Evolutionary conservation across 2,113 vertebrate genomes (phyloP), one percentile per base, ranked within the genome.

Genomic region (Cephalopterus ornatus): DNA sequence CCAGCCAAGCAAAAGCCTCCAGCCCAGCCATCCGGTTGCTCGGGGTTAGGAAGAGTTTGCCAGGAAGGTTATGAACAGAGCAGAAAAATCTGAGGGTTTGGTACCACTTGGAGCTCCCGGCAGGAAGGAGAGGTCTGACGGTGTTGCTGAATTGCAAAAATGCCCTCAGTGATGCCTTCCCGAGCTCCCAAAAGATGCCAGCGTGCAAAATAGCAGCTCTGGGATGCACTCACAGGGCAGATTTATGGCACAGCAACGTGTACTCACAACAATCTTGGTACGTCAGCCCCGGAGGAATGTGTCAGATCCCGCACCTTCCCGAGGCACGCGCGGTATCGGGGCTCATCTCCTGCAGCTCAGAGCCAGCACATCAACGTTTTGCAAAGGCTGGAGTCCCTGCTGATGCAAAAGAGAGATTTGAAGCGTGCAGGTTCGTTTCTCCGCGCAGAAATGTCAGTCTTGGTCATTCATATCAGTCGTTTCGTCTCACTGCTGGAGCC

Each of bases 291-390:
- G 0, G 9, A 42, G 85, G 72, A 74, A 80, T 81, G 63, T 81
- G 68, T 79, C 47, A 50, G 55, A 19, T 87, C 75, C 72, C 88
- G 74, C 67, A 7, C 61, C 55, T 76, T 76, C 49, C 73, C 0
- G 0, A 53, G 73, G 47, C 50, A 53, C 1, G 0, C 63, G 46
- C 0, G 0, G 76, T 77, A 42, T 17, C 11, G 0, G 20, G 35
- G 46, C 46, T 75, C n/a, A 58, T 74, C 83, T 86, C 21, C 30
- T 26, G 30, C 7, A 1, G 74, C 70, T 21, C 55, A 28, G 58
- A 79, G 65, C 59, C 37, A 44, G 37, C 72, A 52, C 24, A 52
- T 76, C 19, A 20, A 10, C n/a, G 4, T 11, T 61, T 32, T 53
- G 73, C 49, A 41, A 47, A 46, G 46, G 47, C 61, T 35, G 53